Conservation (phyloP, 2,888 invertebrate species). For the Drosophila eohydei region DNA sequence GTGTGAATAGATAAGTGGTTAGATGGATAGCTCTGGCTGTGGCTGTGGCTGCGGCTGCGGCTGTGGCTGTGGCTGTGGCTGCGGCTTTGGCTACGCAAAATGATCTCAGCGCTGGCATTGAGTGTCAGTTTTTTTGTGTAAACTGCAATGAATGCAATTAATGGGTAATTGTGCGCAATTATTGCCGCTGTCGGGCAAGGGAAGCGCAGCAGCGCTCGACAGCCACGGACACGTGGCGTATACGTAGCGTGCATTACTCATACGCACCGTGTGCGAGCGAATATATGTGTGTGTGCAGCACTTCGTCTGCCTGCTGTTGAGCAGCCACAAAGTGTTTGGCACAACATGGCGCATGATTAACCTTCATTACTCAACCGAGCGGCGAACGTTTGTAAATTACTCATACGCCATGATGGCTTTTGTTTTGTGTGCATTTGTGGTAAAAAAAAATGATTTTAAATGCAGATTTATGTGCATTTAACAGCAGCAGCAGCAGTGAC, state of each 20-base stretch:
- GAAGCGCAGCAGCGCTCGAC: conserved; percentile 13
- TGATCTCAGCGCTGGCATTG: conserved; percentile 65
- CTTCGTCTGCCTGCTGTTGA: conserved; percentile 36
- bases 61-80: background rate
- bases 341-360: conserved; percentile 69
- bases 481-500: conserved; percentile 57
- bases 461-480: conserved; percentile 77
- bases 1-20: conserved; percentile 17
- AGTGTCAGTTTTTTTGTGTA: conserved; percentile 26
- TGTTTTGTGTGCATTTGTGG: conserved; percentile 61
- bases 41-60: conserved; percentile 18
- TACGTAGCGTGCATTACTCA: conserved; percentile 71
- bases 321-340: conserved; percentile 48
- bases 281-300: conserved; percentile 10
- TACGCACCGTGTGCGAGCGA: conserved; percentile 52
- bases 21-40: conserved; percentile 11
- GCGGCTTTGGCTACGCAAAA: conserved; percentile 37
- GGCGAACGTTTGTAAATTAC: conserved; percentile 58
- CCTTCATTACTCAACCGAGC: conserved; percentile 62
- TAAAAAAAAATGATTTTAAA: conserved; percentile 64
- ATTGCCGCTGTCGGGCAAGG: conserved; percentile 35
- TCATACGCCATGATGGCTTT: conserved; percentile 61
- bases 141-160: conserved; percentile 71
- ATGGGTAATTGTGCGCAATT: conserved; percentile 78
- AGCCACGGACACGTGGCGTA: conserved; percentile 63